These are phyloP conservation scores for Sinosuthora webbiana DNA, from an alignment of 2,113 vertebrate genomes.

Conservation along the genomic window DNA sequence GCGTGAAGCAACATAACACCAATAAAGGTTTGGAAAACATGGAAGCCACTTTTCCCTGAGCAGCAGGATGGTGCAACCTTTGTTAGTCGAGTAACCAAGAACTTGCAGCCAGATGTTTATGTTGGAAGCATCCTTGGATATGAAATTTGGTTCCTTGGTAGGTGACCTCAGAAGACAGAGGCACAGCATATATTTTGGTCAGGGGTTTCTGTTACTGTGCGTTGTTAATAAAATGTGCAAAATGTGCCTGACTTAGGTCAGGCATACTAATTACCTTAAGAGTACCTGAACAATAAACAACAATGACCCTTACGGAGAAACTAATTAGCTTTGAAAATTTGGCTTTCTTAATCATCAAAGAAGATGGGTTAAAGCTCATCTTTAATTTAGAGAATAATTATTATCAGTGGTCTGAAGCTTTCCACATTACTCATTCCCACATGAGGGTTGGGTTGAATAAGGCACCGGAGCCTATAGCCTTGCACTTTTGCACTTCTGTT, in stretches of 20 bases:
- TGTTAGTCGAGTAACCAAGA: not conserved
- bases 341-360: constrained; percentile 51
- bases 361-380: constrained; percentile 6
- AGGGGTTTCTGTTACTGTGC: constrained; percentile 2
- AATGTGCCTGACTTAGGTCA: constrained; percentile 28
- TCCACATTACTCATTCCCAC: constrained; percentile 16
- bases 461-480: not conserved
- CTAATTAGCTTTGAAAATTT: constrained; percentile 48
- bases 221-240: constrained; percentile 32
- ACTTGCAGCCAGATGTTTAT: not conserved
- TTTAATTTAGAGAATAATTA: constrained; percentile 53
- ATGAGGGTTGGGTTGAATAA: not conserved
- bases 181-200: not conserved
- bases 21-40: not conserved
- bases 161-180: not conserved
- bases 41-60: not conserved
- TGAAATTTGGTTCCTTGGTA: not conserved
- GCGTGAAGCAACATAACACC: not conserved
- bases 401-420: constrained; percentile 49
- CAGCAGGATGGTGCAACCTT: rapidly evolving
- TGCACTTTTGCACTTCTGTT: not conserved
- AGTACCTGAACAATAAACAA: constrained; percentile 44
- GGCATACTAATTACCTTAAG: not conserved
- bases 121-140: not conserved
- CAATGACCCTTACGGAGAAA: constrained; percentile 35